Evolutionary conservation across 2,113 vertebrate genomes (phyloP).

Genomic region (Periophthalmus modestus): DNA sequence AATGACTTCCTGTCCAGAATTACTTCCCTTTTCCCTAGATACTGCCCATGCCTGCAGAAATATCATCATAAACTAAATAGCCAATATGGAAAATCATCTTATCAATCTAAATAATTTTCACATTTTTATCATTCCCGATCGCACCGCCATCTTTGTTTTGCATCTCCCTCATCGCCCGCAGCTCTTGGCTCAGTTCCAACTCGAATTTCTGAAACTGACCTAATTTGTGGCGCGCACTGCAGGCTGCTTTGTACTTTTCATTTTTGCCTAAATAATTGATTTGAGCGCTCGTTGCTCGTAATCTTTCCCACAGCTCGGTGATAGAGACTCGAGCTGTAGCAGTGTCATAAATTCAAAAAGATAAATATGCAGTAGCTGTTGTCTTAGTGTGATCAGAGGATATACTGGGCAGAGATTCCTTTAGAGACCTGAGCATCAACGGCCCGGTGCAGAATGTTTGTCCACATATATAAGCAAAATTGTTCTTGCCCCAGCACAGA

Average conservation of each 20-base stretch:
- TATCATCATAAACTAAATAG: slow-evolving; percentile 13
- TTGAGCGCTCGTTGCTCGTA: slow-evolving; percentile 55
- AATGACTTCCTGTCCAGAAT: not conserved
- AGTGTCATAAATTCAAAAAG: slow-evolving; percentile 60
- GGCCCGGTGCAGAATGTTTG: too few relatives aligned
- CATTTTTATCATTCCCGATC: slow-evolving; percentile 31
- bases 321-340: slow-evolving; percentile 42
- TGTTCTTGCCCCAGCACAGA: too few relatives aligned
- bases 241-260: slow-evolving; percentile 71
- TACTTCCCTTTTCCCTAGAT: not conserved
- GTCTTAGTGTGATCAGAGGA: slow-evolving; percentile 41
- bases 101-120: slow-evolving; percentile 38
- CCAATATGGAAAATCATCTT: slow-evolving; percentile 9
- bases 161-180: slow-evolving; percentile 40
- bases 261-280: slow-evolving; percentile 78
- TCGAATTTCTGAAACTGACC: slow-evolving; percentile 73
- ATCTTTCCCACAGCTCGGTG: slow-evolving; percentile 49
- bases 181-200: slow-evolving; percentile 59
- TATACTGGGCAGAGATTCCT: slow-evolving; percentile 16
- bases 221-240: slow-evolving; percentile 65
- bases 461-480: too few relatives aligned
- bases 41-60: slow-evolving; percentile 9
- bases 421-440: not conserved
- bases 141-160: slow-evolving; percentile 31
- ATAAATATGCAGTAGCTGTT: slow-evolving; percentile 60